A percentile compares a stretch with the other conserved stretches of the same genome.
phyloP scores from a whole-genome alignment of 1,140 invertebrate genomes.

The Bombus haemorrhoidalis region DNA sequence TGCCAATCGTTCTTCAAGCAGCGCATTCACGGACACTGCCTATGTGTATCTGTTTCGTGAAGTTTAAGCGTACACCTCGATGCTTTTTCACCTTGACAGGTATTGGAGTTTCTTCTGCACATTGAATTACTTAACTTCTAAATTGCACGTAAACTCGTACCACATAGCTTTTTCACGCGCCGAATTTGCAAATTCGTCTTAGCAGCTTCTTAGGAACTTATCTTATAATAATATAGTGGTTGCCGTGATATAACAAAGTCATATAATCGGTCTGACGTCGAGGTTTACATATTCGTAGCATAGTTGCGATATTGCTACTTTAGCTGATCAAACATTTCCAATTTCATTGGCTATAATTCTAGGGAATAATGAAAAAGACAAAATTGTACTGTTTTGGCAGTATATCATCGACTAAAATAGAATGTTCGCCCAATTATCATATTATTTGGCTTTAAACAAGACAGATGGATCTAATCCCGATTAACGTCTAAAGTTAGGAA shows the following conservation, averaged over 20 bases:
- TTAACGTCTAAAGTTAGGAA: background rate
- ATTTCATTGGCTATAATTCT: too few species aligned
- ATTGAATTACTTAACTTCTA: background rate
- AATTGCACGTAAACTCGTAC: background rate
- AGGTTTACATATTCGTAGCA: background rate
- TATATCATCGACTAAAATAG: background rate
- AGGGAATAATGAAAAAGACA: background rate
- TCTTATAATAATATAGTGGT: background rate
- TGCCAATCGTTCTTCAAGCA: conserved; percentile 18
- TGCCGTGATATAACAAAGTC: background rate
- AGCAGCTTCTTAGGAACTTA: background rate
- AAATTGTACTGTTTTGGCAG: background rate
- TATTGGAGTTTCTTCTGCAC: background rate
- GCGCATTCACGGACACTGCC: background rate
- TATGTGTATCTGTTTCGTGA: conserved; percentile 1
- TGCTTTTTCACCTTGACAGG: background rate
- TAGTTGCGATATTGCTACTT: too few species aligned
- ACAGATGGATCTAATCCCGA: background rate
- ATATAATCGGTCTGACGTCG: background rate
- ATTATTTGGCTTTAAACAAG: background rate
- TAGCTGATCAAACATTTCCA: too few species aligned
- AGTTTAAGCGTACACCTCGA: conserved; percentile 10
- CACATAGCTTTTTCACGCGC: background rate
- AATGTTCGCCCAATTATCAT: background rate
- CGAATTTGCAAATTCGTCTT: background rate